Evolutionary conservation across 2,113 vertebrate species (phyloP).

Genomic region (Podilymbus podiceps): DNA sequence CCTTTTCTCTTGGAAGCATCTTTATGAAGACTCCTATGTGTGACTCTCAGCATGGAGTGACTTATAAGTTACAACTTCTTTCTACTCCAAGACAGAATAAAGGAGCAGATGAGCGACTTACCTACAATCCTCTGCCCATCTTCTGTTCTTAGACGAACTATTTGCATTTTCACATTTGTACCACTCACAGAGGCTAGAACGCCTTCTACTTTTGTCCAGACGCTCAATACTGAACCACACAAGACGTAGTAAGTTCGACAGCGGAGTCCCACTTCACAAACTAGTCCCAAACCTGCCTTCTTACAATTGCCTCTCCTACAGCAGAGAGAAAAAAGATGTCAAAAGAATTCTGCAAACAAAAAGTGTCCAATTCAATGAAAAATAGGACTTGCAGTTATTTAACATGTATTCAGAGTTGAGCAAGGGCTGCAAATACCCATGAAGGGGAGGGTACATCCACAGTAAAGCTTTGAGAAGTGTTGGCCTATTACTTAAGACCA

Average conservation of each 20-base stretch:
- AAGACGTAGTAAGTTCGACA: constrained; percentile 92
- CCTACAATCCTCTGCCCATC: constrained; percentile 97
- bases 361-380: not conserved
- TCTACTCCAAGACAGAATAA: not conserved
- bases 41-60: not conserved
- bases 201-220: constrained; percentile 97
- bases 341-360: not conserved
- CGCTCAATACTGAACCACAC: constrained; percentile 94
- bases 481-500: not conserved
- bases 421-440: not conserved
- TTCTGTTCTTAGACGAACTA: constrained; percentile 92
- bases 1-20: not conserved
- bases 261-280: constrained; percentile 93
- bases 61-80: not conserved
- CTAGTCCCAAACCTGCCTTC: constrained; percentile 91
- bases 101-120: constrained; percentile 46
- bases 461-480: not conserved
- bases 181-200: constrained; percentile 94
- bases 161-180: constrained; percentile 96
- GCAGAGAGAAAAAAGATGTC: not conserved
- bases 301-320: constrained; percentile 97
- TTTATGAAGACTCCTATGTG: rapidly evolving
- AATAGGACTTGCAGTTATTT: not conserved
- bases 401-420: rapidly evolving
- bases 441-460: not conserved